Base-by-base conservation (phyloP, 2,888 invertebrate species). In the Chrysodeixis includens region DNA sequence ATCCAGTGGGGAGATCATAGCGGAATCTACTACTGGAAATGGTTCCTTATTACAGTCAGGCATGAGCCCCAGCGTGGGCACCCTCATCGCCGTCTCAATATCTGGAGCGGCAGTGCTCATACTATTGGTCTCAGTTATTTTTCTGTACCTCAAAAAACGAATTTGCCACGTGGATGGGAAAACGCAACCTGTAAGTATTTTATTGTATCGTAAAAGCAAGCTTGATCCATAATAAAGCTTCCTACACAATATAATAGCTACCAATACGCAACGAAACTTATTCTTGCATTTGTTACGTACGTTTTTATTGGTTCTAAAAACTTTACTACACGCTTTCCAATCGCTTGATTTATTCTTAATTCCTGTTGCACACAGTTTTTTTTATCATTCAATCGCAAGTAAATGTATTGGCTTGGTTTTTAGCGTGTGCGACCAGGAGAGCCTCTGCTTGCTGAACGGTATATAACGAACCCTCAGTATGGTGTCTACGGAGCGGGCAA, bases 401-500 rank as follows among this genome's bases (percentile, higher is more conserved):
- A 63, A 67, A 67, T 60, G 30, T 53, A 69, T 58, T 60, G 62
- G 62, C 64, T 59, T 68, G 58, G 62, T 83, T 81, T 83, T 90
- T 94, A 96, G 96, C 93, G 95, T 85, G 89, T 93, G 76, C 92
- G 93, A 81, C 94, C 95, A 66, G 95, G 95, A 79, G 95, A 97
- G 96, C 96, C 96, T 65, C 93, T 97, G 76, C 95, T 97, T 82
- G 96, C 97, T 78, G 97, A 97, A 88, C 95, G 97, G 82, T 97
- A 97, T 92, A 97, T 97, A 76, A 96, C 97, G 80, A 97, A 97
- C 94, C 97, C 97, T 56, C 97, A 97, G 92, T 97, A 97, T 92
- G 96, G 97, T 40, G 95, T 91, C 71, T 93, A 90, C 81, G 92
- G 88, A 56, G 90, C 91, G 51, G 87, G 86, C 86, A 69, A 94